Conservation (phyloP, 2,113 vertebrate genomes). For the Pelodiscus sinensis region DNA sequence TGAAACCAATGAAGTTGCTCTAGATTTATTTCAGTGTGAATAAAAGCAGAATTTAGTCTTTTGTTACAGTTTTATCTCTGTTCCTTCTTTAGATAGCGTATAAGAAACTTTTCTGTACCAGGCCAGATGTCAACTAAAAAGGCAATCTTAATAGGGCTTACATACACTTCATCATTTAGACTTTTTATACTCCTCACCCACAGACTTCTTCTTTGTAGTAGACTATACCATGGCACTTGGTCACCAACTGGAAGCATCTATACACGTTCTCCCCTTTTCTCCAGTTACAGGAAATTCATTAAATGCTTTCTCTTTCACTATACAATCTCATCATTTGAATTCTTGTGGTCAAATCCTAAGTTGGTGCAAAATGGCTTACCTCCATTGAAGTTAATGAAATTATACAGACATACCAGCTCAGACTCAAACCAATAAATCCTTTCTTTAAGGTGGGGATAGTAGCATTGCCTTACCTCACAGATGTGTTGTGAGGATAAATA, state of each 20-base stretch:
- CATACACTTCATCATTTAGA: not conserved
- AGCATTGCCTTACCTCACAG: not conserved
- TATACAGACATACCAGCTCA: not conserved
- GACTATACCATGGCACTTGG: not conserved
- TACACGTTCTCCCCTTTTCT: not conserved
- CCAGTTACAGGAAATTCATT: not conserved
- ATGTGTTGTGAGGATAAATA: not conserved
- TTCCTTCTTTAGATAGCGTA: not conserved
- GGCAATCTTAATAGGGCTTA: not conserved
- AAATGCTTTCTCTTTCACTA: not conserved
- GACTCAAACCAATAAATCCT: not conserved
- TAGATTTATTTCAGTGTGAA: not conserved
- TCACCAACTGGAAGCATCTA: not conserved
- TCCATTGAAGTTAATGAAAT: not conserved
- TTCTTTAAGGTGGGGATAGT: not conserved
- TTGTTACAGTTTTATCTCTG: not conserved
- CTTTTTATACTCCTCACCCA: not conserved
- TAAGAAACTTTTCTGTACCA: not conserved
- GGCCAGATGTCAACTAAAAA: not conserved
- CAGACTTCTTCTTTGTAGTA: not conserved
- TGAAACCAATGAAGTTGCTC: not conserved
- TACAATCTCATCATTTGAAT: not conserved
- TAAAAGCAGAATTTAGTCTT: not conserved
- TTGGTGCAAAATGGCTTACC: not conserved
- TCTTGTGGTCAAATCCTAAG: not conserved